Percentiles rank a stretch among this genome's conserved stretches.
These are phyloP conservation scores for Drosophila parabipectinata DNA, from an alignment of 1,140 invertebrate species.

Conservation along the genomic window DNA sequence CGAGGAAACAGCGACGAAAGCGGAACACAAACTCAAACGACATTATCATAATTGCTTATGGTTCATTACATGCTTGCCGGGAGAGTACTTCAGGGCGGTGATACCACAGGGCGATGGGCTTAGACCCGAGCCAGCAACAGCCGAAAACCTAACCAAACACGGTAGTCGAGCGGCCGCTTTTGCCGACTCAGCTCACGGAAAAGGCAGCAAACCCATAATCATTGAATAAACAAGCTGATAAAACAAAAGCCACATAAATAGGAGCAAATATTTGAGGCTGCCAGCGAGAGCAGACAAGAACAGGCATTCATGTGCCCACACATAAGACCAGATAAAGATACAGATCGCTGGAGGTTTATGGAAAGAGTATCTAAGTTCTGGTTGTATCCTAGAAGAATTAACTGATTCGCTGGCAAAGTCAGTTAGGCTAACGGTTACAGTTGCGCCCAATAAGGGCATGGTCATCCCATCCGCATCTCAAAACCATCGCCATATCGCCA, in stretches of 20 bases:
- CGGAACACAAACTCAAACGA: conserved; percentile 63
- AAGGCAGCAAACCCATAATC: conserved; percentile 54
- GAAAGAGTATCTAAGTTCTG: conserved; percentile 5
- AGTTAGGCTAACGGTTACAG: conserved; percentile 69
- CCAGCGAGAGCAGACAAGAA: conserved; percentile 18
- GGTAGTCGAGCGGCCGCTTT: conserved; percentile 26
- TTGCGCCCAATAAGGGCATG: conserved; percentile 69
- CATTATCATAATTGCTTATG: conserved; percentile 82
- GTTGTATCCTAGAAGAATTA: no score
- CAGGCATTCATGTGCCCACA: conserved; percentile 22
- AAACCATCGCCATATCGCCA: conserved; percentile 63
- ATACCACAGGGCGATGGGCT: conserved; percentile 43
- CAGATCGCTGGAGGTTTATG: conserved; percentile 53
- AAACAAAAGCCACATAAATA: conserved; percentile 77
- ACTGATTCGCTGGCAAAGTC: conserved; percentile 7
- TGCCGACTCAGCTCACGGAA: conserved; percentile 40
- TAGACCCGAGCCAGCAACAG: conserved; percentile 24
- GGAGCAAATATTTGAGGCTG: conserved; percentile 69
- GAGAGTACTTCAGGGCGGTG: conserved; percentile 28
- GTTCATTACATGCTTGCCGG: conserved; percentile 78
- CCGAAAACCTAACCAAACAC: conserved; percentile 48
- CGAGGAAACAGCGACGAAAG: conserved; percentile 33
- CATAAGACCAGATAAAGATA: conserved; percentile 54
- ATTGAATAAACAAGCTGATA: conserved; percentile 75
- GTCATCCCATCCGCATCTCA: conserved; percentile 40